Conservation (phyloP, 30 jellyfish, hydroid and myxozoan genomes). For the Chrysaora quinquecirrha region DNA sequence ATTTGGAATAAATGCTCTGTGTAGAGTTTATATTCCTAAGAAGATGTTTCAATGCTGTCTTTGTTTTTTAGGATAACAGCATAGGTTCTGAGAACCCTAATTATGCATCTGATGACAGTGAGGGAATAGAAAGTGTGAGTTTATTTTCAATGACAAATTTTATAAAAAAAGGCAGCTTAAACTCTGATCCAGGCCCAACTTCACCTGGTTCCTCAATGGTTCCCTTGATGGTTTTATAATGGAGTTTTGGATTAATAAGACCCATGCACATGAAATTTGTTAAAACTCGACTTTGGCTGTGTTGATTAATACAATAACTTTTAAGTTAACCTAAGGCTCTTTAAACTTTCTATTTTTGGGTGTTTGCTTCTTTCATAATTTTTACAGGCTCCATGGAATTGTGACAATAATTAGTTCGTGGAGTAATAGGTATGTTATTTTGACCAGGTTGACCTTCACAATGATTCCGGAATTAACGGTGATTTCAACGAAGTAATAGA, state of each 20-base stretch:
- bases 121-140: slow-evolving; percentile 5
- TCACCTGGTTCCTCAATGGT: no score
- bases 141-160: background rate
- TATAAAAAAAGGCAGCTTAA: background rate
- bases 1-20: background rate
- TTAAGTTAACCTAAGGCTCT: no score
- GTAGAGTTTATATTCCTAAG: background rate
- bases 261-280: no score
- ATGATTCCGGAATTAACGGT: slow-evolving; percentile 16
- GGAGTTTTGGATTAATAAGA: no score
- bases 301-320: no score
- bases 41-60: background rate
- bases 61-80: slow-evolving; percentile 4
- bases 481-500: slow-evolving; percentile 6
- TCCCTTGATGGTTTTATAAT: no score
- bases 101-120: background rate
- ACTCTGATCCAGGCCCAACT: background rate
- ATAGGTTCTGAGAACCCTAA: slow-evolving; percentile 1
- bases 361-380: background rate
- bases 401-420: background rate
- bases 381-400: background rate
- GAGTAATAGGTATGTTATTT: background rate
- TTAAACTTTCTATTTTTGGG: no score
- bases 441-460: slow-evolving; percentile 7
- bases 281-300: no score